Conservation (phyloP, 2,113 vertebrate species). For the Solea senegalensis region DNA sequence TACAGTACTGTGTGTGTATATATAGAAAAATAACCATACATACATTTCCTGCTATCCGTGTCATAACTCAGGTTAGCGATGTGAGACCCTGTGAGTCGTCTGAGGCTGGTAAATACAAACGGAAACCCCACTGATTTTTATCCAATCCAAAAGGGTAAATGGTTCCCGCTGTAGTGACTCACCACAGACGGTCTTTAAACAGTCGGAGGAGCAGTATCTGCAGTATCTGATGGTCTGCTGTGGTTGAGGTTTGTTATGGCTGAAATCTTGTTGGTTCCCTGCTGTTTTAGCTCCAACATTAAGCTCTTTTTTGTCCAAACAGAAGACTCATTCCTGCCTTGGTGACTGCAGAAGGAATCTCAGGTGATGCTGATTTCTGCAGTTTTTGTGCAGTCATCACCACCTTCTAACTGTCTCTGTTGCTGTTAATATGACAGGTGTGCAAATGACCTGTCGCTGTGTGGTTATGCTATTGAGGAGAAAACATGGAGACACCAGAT, state of each 20-base stretch:
- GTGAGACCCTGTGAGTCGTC: background rate
- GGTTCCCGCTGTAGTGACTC: background rate
- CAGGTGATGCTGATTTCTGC: conserved; percentile 28
- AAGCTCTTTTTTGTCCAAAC: background rate
- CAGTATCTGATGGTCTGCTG: no score
- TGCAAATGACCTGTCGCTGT: conserved; percentile 9
- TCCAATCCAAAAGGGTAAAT: background rate
- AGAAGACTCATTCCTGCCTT: background rate
- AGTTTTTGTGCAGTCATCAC: background rate
- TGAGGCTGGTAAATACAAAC: background rate
- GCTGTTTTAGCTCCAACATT: background rate
- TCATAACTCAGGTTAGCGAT: background rate
- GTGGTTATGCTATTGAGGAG: no score
- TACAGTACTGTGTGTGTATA: no score
- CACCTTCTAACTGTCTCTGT: background rate
- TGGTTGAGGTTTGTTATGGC: no score
- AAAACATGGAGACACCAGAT: no score
- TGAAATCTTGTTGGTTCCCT: background rate
- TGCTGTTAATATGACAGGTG: conserved; percentile 31
- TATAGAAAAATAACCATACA: no score
- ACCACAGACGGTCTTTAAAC: background rate
- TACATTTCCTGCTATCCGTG: no score
- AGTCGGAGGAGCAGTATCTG: no score
- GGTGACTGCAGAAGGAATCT: background rate
- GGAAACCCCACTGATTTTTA: background rate